These are phyloP conservation scores for Caenorhabditis briggsae DNA, from an alignment of 1,140 invertebrate genomes.

Conservation along the genomic window DNA sequence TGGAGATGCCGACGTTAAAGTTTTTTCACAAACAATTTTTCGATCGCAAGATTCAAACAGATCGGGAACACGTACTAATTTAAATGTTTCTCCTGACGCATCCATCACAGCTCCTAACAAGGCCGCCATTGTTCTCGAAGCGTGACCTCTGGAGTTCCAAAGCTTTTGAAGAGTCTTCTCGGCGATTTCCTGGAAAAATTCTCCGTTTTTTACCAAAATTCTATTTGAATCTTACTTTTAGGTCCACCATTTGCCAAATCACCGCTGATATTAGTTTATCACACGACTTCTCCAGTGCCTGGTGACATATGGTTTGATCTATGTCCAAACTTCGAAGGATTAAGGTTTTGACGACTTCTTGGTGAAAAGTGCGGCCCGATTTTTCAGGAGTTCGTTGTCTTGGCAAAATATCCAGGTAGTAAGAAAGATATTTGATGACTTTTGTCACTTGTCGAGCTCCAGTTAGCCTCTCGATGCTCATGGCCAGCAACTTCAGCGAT, in stretches of 20 bases:
- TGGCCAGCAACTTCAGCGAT: neutral
- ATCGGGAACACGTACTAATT: neutral
- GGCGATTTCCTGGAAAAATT: neutral
- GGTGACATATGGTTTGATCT: constrained; percentile 12
- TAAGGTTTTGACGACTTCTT: neutral
- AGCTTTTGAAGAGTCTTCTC: neutral
- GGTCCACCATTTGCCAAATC: neutral
- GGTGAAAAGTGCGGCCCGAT: neutral
- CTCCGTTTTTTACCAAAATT: neutral
- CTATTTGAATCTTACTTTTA: neutral
- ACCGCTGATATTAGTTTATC: neutral
- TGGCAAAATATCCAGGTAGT: constrained; percentile 26
- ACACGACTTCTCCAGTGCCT: constrained; percentile 22
- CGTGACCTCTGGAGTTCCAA: neutral
- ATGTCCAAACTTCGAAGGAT: constrained; percentile 16
- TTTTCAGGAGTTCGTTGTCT: neutral
- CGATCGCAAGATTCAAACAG: neutral
- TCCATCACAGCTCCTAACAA: neutral
- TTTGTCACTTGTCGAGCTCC: constrained; percentile 28
- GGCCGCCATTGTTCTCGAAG: constrained; percentile 1
- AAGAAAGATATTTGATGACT: constrained; percentile 4
- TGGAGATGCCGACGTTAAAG: no score
- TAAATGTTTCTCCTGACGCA: constrained; percentile 7
- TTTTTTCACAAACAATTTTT: no score
- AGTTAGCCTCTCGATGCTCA: constrained; percentile 3